phyloP scores from a whole-genome alignment of 2,113 vertebrate species.

The Onychostoma macrolepis region DNA sequence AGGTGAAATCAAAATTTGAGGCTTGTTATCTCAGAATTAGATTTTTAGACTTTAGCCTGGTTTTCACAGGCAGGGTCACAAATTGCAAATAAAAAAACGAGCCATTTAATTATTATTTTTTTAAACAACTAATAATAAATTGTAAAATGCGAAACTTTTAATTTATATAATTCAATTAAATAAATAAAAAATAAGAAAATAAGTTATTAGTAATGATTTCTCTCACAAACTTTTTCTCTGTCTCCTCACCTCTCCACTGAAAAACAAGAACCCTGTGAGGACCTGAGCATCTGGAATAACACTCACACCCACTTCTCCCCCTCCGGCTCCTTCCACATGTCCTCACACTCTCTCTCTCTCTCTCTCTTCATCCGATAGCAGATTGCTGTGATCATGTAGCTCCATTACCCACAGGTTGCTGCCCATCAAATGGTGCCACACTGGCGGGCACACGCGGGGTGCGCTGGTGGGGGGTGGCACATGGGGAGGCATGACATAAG shows the following conservation, averaged over 20 bases:
- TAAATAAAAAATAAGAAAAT: not conserved
- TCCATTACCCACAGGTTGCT: conserved; percentile 48
- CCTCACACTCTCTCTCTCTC: conserved; percentile 16
- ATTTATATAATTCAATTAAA: not conserved
- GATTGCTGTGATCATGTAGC: conserved; percentile 7
- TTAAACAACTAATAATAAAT: not conserved
- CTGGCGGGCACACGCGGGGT: conserved; percentile 55
- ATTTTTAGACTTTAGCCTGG: too few species aligned
- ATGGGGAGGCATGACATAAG: not conserved
- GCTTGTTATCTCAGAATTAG: too few species aligned
- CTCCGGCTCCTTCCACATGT: conserved; percentile 27
- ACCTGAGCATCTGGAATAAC: conserved; percentile 40
- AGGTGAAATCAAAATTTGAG: too few species aligned
- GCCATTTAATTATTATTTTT: not conserved
- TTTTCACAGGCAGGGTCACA: too few species aligned
- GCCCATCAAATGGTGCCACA: conserved; percentile 64
- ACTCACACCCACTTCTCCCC: conserved; percentile 29
- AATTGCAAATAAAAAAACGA: too few species aligned
- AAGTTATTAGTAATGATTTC: not conserved
- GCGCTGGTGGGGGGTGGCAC: not conserved
- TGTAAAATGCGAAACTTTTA: not conserved
- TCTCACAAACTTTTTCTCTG: conserved; percentile 20
- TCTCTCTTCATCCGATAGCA: conserved; percentile 63
- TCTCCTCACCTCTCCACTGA: not conserved
- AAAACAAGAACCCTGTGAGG: conserved; percentile 35